phyloP scores from a whole-genome alignment of 2,113 vertebrate genomes.

The Pelmatolapia mariae region DNA sequence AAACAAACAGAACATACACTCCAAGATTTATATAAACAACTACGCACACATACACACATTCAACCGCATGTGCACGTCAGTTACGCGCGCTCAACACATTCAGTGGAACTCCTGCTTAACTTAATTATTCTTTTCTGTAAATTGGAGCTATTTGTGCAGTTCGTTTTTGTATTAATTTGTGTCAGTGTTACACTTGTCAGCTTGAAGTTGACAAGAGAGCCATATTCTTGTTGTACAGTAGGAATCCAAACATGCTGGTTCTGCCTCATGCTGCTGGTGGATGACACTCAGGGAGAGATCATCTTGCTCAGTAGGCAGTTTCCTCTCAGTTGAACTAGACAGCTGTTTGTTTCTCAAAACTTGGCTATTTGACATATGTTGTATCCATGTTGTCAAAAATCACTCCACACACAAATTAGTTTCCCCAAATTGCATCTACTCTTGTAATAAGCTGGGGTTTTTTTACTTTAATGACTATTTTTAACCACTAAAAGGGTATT shows the following conservation, averaged over 20 bases:
- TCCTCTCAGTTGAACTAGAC: constrained; percentile 69
- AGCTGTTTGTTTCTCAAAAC: constrained; percentile 75
- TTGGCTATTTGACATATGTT: constrained; percentile 74
- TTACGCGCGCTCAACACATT: constrained; percentile 25
- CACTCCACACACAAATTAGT: constrained; percentile 37
- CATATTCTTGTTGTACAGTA: constrained; percentile 64
- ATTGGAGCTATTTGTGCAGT: constrained; percentile 59
- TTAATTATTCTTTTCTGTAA: constrained; percentile 30
- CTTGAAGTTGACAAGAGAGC: constrained; percentile 72
- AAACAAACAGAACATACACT: constrained; percentile 8
- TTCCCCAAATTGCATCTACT: neutral
- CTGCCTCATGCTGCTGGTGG: constrained; percentile 68
- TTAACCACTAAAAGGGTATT: neutral
- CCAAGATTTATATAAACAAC: constrained; percentile 6
- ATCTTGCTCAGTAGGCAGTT: constrained; percentile 73
- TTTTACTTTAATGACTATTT: neutral
- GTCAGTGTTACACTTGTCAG: constrained; percentile 77
- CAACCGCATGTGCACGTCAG: neutral
- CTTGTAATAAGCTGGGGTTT: neutral
- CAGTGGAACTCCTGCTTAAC: constrained; percentile 55
- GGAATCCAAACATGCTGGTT: constrained; percentile 74
- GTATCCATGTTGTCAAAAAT: constrained; percentile 50
- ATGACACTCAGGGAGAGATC: constrained; percentile 73
- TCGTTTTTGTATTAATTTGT: constrained; percentile 75
- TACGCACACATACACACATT: neutral